phyloP scores from a whole-genome alignment of 2,797 vertebrate genomes.

The Lagocephalus sceleratus region DNA sequence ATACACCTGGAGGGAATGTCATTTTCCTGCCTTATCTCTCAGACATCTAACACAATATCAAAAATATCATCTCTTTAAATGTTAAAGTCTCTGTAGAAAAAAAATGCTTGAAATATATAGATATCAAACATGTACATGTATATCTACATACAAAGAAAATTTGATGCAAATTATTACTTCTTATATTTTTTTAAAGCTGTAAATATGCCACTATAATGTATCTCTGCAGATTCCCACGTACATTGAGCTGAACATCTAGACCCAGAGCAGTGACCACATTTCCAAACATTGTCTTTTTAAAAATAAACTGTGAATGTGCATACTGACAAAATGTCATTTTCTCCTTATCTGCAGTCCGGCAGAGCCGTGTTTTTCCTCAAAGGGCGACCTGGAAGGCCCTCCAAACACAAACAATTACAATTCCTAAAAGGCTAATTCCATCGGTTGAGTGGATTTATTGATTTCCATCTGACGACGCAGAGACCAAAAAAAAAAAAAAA shows the following conservation, averaged over 20 bases:
- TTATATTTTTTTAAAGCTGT: slow-evolving; percentile 66
- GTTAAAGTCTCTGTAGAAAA: slow-evolving; percentile 78
- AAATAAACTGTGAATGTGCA: slow-evolving; percentile 38
- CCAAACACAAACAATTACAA: slow-evolving; percentile 53
- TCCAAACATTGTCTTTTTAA: slow-evolving; percentile 30
- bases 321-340: slow-evolving; percentile 35
- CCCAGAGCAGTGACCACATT: slow-evolving; percentile 49
- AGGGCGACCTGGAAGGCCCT: slow-evolving; percentile 36
- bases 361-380: slow-evolving; percentile 37
- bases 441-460: slow-evolving; percentile 57
- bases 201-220: slow-evolving; percentile 38
- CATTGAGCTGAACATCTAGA: slow-evolving; percentile 43
- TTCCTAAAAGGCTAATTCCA: slow-evolving; percentile 61
- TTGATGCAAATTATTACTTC: slow-evolving; percentile 75
- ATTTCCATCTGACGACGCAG: slow-evolving; percentile 60
- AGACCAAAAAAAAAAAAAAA: slow-evolving; percentile 30
- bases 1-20: slow-evolving; percentile 48
- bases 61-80: slow-evolving; percentile 80
- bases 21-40: slow-evolving; percentile 54
- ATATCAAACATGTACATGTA: slow-evolving; percentile 70
- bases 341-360: slow-evolving; percentile 46
- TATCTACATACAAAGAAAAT: slow-evolving; percentile 72
- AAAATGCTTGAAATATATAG: slow-evolving; percentile 76
- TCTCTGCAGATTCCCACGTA: slow-evolving; percentile 40
- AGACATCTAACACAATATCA: slow-evolving; percentile 74